Conservation (phyloP, 2,113 vertebrate genomes). For the Heloderma charlesbogerti region DNA sequence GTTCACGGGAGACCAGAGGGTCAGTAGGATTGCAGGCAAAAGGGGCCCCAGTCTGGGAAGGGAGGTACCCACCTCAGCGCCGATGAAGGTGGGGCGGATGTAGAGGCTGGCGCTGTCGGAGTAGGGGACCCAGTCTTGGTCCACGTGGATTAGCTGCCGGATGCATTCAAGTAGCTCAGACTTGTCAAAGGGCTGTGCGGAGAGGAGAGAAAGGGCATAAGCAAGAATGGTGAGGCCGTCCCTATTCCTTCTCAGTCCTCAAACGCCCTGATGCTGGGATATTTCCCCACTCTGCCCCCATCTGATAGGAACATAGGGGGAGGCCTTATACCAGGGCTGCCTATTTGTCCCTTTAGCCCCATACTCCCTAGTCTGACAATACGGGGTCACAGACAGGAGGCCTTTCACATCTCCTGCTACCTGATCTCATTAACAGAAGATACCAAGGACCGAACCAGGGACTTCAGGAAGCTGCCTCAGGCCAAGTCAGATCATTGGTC, state of each 20-base stretch:
- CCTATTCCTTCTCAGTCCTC: background rate
- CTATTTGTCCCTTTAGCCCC: background rate
- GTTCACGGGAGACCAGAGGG: background rate
- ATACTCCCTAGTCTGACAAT: background rate
- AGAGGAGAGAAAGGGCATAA: background rate
- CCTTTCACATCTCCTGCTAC: too few species aligned
- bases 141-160: constrained; percentile 83
- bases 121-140: constrained; percentile 89
- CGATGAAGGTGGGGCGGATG: constrained; percentile 88
- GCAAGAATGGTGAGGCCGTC: background rate
- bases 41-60: too few species aligned
- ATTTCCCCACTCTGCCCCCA: background rate
- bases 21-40: background rate
- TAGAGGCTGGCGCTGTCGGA: constrained; percentile 85
- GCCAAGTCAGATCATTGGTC: too few species aligned
- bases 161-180: constrained; percentile 85
- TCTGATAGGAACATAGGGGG: background rate
- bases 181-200: constrained; percentile 83
- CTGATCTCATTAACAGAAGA: background rate
- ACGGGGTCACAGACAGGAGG: too few species aligned
- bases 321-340: background rate
- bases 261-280: background rate
- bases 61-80: constrained; percentile 79
- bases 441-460: background rate
- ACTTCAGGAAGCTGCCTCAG: too few species aligned